A percentile compares a stretch with the other conserved stretches of the same genome.
These are phyloP conservation scores for Meteorus sp. DNA, from an alignment of 1,140 invertebrate species.

Conservation along the genomic window DNA sequence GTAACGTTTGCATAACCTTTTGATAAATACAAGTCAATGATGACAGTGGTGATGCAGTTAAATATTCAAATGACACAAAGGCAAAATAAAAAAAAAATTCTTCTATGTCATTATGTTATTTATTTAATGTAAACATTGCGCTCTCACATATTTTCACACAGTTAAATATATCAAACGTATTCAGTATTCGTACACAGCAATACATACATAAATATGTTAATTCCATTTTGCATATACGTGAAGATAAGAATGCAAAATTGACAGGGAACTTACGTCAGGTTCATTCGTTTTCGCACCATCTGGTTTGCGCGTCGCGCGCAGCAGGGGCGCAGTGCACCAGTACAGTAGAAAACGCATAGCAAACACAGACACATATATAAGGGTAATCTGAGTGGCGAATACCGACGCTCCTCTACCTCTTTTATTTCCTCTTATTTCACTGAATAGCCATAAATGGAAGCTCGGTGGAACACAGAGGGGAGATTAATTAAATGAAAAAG, in stretches of 20 bases:
- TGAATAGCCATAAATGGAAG: constrained; percentile 14
- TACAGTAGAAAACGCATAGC: no score
- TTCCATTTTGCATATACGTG: not conserved
- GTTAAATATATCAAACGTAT: not conserved
- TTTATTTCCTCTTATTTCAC: constrained; percentile 1
- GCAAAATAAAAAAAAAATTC: no score
- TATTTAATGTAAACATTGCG: no score
- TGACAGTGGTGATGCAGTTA: no score
- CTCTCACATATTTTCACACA: no score
- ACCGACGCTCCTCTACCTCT: constrained; percentile 1
- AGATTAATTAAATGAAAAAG: constrained; percentile 13
- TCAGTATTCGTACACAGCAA: not conserved
- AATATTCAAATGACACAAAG: no score
- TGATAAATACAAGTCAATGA: no score
- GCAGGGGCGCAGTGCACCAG: not conserved
- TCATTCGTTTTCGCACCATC: constrained; percentile 23
- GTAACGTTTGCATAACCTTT: no score
- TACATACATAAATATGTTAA: not conserved
- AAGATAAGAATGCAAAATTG: not conserved
- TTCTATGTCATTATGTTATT: no score
- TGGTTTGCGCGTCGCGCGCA: constrained; percentile 2
- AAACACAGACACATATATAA: no score
- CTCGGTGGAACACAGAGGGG: constrained; percentile 7
- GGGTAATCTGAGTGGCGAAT: constrained; percentile 21
- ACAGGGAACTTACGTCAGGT: constrained; percentile 19